Conservation (phyloP, 2,797 vertebrate genomes). For the Acrossocheilus fasciatus region DNA sequence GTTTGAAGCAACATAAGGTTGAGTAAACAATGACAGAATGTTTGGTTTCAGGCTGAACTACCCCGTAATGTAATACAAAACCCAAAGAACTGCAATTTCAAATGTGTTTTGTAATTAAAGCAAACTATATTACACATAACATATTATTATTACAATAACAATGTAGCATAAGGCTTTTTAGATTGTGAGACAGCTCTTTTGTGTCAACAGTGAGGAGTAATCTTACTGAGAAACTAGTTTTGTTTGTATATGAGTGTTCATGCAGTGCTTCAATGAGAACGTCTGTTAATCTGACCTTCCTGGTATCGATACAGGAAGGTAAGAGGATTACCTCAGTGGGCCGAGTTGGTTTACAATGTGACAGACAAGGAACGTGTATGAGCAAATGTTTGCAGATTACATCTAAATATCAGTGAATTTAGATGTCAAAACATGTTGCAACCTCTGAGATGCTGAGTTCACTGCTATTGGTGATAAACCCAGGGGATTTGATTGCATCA, state of each 20-base stretch:
- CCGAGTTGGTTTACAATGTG: neutral
- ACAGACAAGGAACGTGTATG: neutral
- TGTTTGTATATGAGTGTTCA: neutral
- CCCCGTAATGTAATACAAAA: neutral
- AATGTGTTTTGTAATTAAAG: neutral
- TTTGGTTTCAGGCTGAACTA: neutral
- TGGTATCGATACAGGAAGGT: constrained; percentile 59
- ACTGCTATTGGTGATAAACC: neutral
- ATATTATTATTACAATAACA: neutral
- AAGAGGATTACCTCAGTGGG: constrained; percentile 69
- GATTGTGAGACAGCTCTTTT: neutral
- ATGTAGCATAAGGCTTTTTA: neutral
- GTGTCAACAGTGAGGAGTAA: neutral
- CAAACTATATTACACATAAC: neutral
- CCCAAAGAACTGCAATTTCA: neutral
- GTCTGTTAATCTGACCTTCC: constrained; percentile 51
- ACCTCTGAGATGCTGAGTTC: neutral
- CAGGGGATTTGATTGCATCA: neutral
- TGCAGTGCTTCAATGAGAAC: constrained; percentile 53
- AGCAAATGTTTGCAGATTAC: neutral
- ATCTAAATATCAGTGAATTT: neutral
- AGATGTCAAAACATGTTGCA: neutral
- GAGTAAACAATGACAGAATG: neutral
- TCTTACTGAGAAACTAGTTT: constrained; percentile 26
- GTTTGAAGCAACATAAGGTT: neutral